These are phyloP conservation scores for Odocoileus hemionus DNA, from an alignment of 2,113 vertebrate species.

Conservation along the genomic window DNA sequence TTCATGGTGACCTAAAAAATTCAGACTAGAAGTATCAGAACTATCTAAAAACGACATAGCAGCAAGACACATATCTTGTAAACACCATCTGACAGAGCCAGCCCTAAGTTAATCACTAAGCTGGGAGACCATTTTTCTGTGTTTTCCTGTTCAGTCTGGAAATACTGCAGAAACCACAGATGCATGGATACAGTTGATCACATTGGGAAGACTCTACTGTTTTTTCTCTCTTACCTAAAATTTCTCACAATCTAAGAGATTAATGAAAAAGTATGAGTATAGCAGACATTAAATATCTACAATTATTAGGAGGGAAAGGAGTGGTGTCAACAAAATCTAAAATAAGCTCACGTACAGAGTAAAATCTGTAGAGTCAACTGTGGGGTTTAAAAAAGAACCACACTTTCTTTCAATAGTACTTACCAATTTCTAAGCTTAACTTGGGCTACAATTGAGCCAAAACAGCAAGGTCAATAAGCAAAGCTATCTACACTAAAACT, in stretches of 20 bases:
- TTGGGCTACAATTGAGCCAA: neutral
- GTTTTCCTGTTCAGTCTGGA: neutral
- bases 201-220: neutral
- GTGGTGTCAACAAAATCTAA: neutral
- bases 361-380: neutral
- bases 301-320: neutral
- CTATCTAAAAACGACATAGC: neutral
- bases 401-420: neutral
- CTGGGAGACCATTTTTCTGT: neutral
- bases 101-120: neutral
- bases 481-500: neutral
- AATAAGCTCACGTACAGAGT: neutral
- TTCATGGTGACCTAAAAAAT: neutral
- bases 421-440: neutral
- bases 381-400: neutral
- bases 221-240: neutral
- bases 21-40: neutral
- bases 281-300: neutral
- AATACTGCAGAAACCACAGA: neutral
- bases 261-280: neutral
- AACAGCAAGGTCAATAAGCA: neutral
- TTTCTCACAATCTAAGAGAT: neutral
- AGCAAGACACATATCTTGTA: neutral
- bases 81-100: neutral
- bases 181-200: neutral